Conservation (phyloP, 2,797 vertebrate genomes). For the Myotis findleyi region DNA sequence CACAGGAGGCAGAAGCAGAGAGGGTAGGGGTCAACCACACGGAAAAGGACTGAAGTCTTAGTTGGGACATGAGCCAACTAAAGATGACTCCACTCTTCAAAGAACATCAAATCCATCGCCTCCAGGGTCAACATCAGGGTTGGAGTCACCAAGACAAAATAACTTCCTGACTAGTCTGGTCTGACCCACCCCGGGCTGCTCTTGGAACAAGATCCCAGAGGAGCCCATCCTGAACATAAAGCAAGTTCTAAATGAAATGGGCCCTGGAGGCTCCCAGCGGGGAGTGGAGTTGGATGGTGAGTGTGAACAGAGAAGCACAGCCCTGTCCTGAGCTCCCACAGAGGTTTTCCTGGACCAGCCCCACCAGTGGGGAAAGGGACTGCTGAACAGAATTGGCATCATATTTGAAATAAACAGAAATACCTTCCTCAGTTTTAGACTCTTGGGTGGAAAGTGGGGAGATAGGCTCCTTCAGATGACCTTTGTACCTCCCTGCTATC, state of each 20-base stretch:
- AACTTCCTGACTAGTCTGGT: background rate
- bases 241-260: background rate
- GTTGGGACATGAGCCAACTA: background rate
- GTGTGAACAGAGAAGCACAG: background rate
- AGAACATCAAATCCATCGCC: background rate
- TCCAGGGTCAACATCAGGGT: background rate
- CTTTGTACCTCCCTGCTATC: background rate
- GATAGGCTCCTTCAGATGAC: too few species aligned
- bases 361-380: too few species aligned
- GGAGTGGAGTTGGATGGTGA: background rate
- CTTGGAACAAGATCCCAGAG: background rate
- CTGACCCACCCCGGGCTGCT: background rate
- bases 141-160: accelerated
- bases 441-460: background rate
- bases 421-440: background rate
- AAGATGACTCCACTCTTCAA: background rate
- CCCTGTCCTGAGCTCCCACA: background rate
- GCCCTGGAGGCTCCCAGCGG: background rate
- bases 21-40: background rate
- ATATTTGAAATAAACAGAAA: background rate
- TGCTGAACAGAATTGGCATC: background rate
- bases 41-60: background rate
- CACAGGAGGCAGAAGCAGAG: background rate
- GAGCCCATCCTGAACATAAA: background rate
- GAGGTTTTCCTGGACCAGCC: background rate